A percentile compares a stretch with the other conserved stretches of the same genome.
phyloP scores from a whole-genome alignment of 2,888 invertebrate species.

The Tenthredo amoena region DNA sequence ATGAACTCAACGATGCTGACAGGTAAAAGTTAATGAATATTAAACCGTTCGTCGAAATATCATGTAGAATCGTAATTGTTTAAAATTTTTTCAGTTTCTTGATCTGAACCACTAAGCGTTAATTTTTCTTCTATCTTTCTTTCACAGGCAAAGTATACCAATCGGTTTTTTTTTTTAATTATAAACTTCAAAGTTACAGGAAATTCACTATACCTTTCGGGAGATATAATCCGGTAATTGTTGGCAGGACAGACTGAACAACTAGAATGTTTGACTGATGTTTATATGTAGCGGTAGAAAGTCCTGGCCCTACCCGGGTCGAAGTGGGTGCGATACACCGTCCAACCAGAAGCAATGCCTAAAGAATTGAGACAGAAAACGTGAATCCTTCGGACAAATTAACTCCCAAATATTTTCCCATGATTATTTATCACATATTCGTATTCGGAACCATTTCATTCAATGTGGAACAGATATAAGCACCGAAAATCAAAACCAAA shows the following conservation, averaged over 20 bases:
- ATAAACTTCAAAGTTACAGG: neutral
- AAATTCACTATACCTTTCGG: conserved; percentile 54
- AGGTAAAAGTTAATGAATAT: neutral
- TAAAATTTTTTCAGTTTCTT: neutral
- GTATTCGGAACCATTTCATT: neutral
- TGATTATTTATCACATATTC: neutral
- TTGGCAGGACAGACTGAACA: conserved; percentile 72
- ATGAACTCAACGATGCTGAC: neutral
- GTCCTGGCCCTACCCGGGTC: conserved; percentile 62
- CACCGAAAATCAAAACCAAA: neutral
- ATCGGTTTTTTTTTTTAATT: neutral
- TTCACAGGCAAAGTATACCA: too few species aligned
- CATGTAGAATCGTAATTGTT: neutral
- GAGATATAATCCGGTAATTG: conserved; percentile 65
- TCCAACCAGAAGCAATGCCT: conserved; percentile 30
- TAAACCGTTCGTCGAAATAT: neutral
- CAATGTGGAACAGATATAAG: neutral
- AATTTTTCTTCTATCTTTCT: neutral
- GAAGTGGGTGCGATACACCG: conserved; percentile 42
- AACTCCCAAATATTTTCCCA: neutral
- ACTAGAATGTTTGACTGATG: conserved; percentile 68
- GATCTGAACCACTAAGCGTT: neutral
- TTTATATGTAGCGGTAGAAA: conserved; percentile 77
- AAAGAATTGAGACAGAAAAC: neutral
- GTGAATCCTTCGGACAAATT: neutral